These are phyloP conservation scores for Pelusios castaneus DNA, from an alignment of 2,113 vertebrate species.

Conservation along the genomic window DNA sequence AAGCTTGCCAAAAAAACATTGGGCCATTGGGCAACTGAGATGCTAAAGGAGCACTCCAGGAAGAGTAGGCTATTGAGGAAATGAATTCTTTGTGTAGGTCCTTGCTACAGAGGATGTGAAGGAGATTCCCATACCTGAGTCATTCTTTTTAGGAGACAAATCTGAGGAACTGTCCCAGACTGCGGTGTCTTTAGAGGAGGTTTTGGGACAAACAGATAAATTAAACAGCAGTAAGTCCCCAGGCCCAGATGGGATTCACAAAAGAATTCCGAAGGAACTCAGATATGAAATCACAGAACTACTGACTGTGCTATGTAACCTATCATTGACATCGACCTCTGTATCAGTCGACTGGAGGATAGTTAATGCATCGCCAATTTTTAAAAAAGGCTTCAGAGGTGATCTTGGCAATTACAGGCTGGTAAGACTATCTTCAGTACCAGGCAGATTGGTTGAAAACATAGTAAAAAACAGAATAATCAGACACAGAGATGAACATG, in stretches of 20 bases:
- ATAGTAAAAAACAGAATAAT: no score
- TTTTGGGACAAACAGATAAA: neutral
- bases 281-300: neutral
- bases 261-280: neutral
- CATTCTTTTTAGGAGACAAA: neutral
- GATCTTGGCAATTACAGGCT: no score
- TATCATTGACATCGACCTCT: no score
- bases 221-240: neutral
- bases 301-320: no score
- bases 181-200: neutral
- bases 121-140: neutral
- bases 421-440: no score
- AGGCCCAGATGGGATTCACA: neutral
- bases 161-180: neutral
- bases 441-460: no score
- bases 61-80: neutral
- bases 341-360: no score
- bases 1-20: neutral
- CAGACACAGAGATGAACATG: no score
- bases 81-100: neutral
- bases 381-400: no score
- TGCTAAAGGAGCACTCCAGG: neutral
- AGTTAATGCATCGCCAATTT: no score
- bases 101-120: neutral
- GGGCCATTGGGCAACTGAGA: neutral